Conservation (phyloP, 2,888 invertebrate genomes). For the Limnephilus auricula region DNA sequence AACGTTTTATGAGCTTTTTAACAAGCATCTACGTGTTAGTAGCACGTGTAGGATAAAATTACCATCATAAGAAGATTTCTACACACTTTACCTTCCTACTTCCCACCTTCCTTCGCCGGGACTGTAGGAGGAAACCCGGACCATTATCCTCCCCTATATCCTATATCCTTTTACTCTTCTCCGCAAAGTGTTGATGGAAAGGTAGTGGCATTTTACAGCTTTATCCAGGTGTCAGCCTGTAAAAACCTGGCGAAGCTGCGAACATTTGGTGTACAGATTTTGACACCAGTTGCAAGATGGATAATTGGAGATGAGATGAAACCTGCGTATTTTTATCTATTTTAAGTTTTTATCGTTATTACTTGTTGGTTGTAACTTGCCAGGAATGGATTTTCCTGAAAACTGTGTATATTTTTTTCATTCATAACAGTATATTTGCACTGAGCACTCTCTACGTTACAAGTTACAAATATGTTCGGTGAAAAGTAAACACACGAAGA, state of each 20-base stretch:
- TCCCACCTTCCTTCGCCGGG: not conserved
- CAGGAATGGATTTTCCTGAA: not conserved
- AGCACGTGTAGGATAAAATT: constrained; percentile 14
- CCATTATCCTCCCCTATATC: not conserved
- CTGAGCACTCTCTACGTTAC: no score
- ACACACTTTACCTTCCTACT: not conserved
- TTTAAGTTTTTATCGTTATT: not conserved
- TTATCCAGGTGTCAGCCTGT: not conserved
- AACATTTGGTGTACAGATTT: not conserved
- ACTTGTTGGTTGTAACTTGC: not conserved
- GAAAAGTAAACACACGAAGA: no score
- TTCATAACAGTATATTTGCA: not conserved
- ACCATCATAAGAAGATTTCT: not conserved
- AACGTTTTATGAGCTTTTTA: not conserved
- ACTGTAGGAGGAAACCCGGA: constrained; percentile 4
- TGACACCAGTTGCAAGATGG: not conserved
- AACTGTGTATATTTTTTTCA: not conserved
- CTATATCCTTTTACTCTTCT: not conserved
- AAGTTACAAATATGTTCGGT: no score
- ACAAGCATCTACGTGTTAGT: not conserved
- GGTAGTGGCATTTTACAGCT: not conserved
- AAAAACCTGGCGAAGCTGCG: not conserved
- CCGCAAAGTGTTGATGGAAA: constrained; percentile 19
- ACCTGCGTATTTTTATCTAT: not conserved
- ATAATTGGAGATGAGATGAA: not conserved